phyloP scores from a whole-genome alignment of 2,888 invertebrate genomes.

The Cactoblastis cactorum region DNA sequence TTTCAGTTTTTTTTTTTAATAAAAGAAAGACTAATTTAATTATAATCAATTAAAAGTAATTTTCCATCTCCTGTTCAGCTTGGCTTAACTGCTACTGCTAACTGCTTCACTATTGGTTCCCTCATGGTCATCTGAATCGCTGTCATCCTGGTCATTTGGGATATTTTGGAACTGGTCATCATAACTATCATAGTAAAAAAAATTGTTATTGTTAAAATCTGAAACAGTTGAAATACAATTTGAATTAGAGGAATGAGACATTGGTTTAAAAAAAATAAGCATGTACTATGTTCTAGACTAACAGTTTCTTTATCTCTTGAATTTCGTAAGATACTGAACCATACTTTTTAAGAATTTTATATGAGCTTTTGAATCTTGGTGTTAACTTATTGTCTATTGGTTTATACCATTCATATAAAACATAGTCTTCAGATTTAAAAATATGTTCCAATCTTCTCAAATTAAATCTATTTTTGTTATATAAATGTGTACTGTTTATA shows the following conservation, averaged over 20 bases:
- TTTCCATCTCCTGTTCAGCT: no score
- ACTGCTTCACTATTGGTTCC: no score
- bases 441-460: constrained; percentile 10
- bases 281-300: not conserved
- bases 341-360: not conserved
- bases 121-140: not conserved
- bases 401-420: constrained; percentile 14
- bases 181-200: not conserved
- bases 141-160: not conserved
- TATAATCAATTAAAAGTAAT: no score
- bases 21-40: no score
- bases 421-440: constrained; percentile 13
- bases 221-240: not conserved
- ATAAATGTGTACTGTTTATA: not conserved
- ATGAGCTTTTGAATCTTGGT: constrained; percentile 13
- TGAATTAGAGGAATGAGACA: not conserved
- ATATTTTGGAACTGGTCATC: not conserved
- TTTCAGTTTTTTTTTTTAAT: no score
- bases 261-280: not conserved
- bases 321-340: not conserved
- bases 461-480: not conserved
- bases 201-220: not conserved
- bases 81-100: no score
- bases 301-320: not conserved
- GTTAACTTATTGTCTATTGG: constrained; percentile 13